phyloP scores from a whole-genome alignment of 1,140 invertebrate genomes.

The Conopomorpha cramerella region DNA sequence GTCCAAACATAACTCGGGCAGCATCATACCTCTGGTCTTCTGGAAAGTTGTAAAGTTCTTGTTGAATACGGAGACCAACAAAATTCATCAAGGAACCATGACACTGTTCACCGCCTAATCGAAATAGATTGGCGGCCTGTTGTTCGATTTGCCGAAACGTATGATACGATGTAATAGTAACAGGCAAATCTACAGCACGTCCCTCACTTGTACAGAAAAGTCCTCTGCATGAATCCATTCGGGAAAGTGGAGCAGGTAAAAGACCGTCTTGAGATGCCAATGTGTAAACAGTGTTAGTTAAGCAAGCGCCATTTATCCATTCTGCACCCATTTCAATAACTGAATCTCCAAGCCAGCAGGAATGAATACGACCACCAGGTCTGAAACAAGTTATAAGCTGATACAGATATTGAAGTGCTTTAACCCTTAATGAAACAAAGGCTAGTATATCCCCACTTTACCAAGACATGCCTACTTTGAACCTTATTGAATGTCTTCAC shows the following conservation, averaged over 20 bases:
- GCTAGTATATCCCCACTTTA: no score
- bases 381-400: no score
- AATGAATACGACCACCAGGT: constrained; percentile 74
- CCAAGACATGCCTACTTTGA: no score
- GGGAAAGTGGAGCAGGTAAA: constrained; percentile 55
- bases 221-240: constrained; percentile 53
- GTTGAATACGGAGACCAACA: constrained; percentile 66
- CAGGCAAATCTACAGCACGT: constrained; percentile 63
- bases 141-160: constrained; percentile 67
- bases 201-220: constrained; percentile 71
- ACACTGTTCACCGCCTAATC: constrained; percentile 61
- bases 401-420: no score
- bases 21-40: constrained; percentile 71
- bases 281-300: constrained; percentile 68
- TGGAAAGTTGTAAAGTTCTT: constrained; percentile 69
- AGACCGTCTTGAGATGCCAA: constrained; percentile 69
- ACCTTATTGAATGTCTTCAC: no score
- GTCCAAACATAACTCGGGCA: constrained; percentile 67
- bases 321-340: constrained; percentile 75
- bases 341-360: constrained; percentile 73
- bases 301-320: constrained; percentile 65
- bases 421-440: no score
- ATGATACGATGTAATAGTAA: constrained; percentile 66
- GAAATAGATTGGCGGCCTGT: constrained; percentile 65
- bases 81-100: constrained; percentile 68